These are phyloP conservation scores for Operophtera brumata DNA, from an alignment of 2,888 invertebrate genomes.

Conservation along the genomic window DNA sequence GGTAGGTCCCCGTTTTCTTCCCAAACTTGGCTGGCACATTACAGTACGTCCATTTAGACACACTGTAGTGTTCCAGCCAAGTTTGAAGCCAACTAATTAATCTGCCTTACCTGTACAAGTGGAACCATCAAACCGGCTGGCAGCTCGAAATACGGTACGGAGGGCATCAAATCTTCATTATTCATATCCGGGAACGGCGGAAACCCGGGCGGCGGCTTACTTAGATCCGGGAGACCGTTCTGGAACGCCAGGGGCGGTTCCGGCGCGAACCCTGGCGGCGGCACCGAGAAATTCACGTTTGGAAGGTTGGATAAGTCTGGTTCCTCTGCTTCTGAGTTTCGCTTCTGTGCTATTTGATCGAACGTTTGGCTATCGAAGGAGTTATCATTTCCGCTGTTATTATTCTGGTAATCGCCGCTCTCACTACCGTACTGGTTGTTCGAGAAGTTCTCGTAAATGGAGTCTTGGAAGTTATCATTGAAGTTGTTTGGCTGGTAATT, in stretches of 20 bases:
- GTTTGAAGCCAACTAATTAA: neutral
- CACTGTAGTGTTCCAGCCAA: neutral
- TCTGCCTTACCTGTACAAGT: constrained; percentile 87
- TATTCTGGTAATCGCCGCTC: constrained; percentile 68
- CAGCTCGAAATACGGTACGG: constrained; percentile 96
- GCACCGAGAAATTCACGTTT: constrained; percentile 73
- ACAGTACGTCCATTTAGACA: too few species aligned
- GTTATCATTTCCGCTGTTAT: constrained; percentile 77
- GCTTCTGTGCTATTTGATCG: constrained; percentile 63
- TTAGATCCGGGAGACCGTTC: constrained; percentile 88
- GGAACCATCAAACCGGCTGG: constrained; percentile 99
- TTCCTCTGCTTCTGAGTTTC: constrained; percentile 53
- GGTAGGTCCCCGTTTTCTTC: too few species aligned
- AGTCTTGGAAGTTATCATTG: constrained; percentile 59
- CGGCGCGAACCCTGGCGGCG: constrained; percentile 71
- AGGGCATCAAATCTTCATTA: constrained; percentile 90
- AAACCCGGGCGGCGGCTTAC: constrained; percentile 93
- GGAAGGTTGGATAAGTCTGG: constrained; percentile 62
- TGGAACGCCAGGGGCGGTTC: constrained; percentile 70
- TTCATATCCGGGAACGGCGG: constrained; percentile 72
- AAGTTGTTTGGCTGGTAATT: constrained; percentile 63
- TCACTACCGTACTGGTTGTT: constrained; percentile 66
- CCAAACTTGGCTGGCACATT: too few species aligned
- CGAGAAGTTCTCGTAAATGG: constrained; percentile 58
- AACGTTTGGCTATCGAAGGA: constrained; percentile 74